Evolutionary conservation across 2,113 vertebrate genomes (phyloP).

Genomic region (Myotis davidii): DNA sequence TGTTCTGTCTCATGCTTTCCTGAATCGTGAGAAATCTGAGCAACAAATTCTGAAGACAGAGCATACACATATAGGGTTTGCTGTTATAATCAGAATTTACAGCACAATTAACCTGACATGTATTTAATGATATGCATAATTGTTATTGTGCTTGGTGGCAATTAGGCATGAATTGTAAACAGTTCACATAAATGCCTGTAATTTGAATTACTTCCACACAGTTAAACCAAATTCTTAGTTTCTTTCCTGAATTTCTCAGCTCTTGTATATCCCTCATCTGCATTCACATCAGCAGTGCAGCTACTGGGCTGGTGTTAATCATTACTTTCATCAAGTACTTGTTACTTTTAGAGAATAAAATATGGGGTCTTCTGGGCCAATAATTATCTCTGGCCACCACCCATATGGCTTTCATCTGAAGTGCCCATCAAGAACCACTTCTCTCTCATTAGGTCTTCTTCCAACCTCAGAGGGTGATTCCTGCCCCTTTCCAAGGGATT

Average conservation of each 20-base stretch:
- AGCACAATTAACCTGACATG: conserved; percentile 72
- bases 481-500: neutral
- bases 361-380: neutral
- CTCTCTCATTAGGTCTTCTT: neutral
- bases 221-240: conserved; percentile 73
- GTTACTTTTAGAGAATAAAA: conserved; percentile 36
- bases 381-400: conserved; percentile 16
- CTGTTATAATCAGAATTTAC: conserved; percentile 75
- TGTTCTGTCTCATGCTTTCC: conserved; percentile 67
- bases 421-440: neutral
- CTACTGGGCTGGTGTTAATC: conserved; percentile 42
- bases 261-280: conserved; percentile 41
- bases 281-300: neutral
- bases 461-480: neutral
- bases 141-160: conserved; percentile 71
- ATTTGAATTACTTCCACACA: conserved; percentile 76
- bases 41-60: conserved; percentile 72
- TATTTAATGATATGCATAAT: conserved; percentile 79
- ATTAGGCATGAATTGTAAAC: conserved; percentile 79
- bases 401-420: neutral
- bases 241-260: conserved; percentile 60
- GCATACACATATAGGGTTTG: conserved; percentile 50
- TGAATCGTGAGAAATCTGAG: conserved; percentile 64
- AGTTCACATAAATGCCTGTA: conserved; percentile 71
- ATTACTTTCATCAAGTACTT: conserved; percentile 26